Conservation (phyloP, 2,797 vertebrate species). For the Micromesistius poutassou region DNA sequence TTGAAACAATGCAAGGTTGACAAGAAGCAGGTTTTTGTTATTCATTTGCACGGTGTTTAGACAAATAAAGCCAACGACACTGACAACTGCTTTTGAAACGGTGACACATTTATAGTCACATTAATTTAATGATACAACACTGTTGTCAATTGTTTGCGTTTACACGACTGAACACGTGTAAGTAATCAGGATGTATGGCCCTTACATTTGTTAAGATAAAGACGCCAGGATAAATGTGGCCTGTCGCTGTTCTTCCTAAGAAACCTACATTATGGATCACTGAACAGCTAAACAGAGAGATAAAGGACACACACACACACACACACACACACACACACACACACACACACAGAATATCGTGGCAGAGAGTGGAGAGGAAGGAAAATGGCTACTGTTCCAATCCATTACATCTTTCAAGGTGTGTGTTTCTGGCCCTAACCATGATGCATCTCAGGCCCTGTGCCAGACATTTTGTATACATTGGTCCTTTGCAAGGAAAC, state of each 20-base stretch:
- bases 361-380: not conserved
- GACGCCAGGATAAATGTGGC: not conserved
- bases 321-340: not conserved
- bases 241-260: not conserved
- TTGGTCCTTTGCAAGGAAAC: not conserved
- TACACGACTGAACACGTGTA: not conserved
- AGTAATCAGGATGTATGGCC: not conserved
- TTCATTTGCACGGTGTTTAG: not conserved
- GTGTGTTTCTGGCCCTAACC: not conserved
- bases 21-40: not conserved
- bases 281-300: not conserved
- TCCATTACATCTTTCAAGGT: constrained; percentile 7
- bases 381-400: not conserved
- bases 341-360: not conserved
- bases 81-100: not conserved
- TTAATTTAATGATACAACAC: not conserved
- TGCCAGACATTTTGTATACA: not conserved
- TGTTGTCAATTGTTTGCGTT: not conserved
- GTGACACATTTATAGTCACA: not conserved
- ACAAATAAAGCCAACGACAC: not conserved
- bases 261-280: constrained; percentile 4
- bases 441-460: not conserved
- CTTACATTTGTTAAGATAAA: constrained; percentile 4
- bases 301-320: not conserved
- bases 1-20: not conserved